Evolutionary conservation across 2,888 invertebrate species (phyloP).

Genomic region (Cosmia pyralina): DNA sequence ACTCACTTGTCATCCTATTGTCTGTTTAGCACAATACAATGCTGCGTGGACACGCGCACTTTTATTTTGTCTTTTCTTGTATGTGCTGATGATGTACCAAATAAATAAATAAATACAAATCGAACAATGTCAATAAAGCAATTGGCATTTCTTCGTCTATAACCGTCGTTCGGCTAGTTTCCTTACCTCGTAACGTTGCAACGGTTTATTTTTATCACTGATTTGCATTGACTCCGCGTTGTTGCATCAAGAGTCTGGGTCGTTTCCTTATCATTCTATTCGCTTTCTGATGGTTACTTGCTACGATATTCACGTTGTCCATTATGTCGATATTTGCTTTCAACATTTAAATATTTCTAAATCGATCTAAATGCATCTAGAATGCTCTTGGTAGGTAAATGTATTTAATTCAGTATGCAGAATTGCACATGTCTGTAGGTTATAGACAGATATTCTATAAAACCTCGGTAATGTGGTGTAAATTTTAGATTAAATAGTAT

Average conservation of each 20-base stretch:
- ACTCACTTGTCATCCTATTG: constrained; percentile 14
- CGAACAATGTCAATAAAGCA: constrained; percentile 22
- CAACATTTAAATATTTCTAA: constrained; percentile 37
- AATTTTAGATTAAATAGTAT: background rate
- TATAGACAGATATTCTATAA: background rate
- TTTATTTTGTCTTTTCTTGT: no score
- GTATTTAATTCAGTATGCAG: constrained; percentile 6
- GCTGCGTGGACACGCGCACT: no score
- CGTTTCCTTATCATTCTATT: constrained; percentile 54
- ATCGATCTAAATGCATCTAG: constrained; percentile 28
- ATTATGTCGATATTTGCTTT: constrained; percentile 34
- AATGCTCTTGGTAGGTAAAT: background rate
- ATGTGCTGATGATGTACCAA: no score
- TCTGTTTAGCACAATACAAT: constrained; percentile 3
- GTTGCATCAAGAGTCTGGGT: constrained; percentile 50
- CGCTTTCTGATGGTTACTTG: constrained; percentile 41
- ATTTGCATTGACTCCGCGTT: constrained; percentile 49
- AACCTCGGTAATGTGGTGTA: background rate
- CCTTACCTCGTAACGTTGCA: constrained; percentile 30
- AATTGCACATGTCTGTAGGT: background rate
- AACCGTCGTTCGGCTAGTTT: constrained; percentile 11
- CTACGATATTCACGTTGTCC: constrained; percentile 34
- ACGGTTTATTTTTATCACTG: constrained; percentile 47
- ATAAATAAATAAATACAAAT: background rate
- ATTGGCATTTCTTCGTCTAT: background rate